A percentile compares a stretch with the other conserved stretches of the same genome.
Evolutionary conservation across 2,113 vertebrate genomes (phyloP).

Genomic region (Micromys minutus): DNA sequence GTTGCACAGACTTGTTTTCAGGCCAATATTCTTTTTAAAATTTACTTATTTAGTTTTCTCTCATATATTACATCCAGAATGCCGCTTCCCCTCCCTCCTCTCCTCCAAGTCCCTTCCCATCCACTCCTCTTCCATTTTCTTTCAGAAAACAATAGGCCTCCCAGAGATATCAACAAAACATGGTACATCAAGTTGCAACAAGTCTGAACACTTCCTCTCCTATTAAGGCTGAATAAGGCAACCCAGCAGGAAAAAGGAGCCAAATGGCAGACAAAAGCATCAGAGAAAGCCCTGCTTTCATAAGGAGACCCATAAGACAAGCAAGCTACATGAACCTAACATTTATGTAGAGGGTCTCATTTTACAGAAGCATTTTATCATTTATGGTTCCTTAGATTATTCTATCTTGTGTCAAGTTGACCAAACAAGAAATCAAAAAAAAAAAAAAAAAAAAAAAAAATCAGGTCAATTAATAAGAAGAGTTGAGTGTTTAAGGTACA

Average conservation of each 20-base stretch:
- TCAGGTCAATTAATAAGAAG: not conserved
- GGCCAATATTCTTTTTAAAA: not conserved
- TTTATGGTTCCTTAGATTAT: not conserved
- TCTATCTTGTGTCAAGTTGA: not conserved
- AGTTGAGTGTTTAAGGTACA: not conserved
- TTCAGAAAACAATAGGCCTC: not conserved
- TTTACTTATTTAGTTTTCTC: not conserved
- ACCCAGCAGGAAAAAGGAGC: not conserved
- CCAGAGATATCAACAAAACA: not conserved
- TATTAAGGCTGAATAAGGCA: not conserved
- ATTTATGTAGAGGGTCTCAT: not conserved
- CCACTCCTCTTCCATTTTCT: not conserved
- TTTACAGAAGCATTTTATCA: not conserved
- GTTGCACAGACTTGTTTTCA: not conserved
- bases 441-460: fast-evolving
- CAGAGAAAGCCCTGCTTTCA: not conserved
- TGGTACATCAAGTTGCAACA: not conserved
- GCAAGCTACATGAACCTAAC: not conserved
- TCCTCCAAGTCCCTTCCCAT: not conserved
- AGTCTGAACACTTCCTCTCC: not conserved
- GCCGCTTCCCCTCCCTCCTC: not conserved
- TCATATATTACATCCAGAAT: not conserved
- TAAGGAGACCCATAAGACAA: not conserved
- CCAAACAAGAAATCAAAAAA: not conserved
- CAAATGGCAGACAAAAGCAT: not conserved